Conservation (phyloP, 2,113 vertebrate genomes). For the Heteronetta atricapilla region DNA sequence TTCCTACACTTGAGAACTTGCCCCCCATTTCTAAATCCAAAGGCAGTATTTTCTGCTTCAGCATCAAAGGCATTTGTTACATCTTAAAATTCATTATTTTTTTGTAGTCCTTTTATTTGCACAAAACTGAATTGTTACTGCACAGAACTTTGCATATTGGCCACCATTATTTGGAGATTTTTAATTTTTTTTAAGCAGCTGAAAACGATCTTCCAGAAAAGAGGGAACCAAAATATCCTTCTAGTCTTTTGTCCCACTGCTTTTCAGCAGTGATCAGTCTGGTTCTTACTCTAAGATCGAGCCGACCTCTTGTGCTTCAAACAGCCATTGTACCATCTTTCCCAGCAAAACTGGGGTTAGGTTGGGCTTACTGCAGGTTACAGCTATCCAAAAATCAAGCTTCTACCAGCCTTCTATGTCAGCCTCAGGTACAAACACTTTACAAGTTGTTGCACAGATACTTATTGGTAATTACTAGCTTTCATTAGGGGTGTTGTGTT, state of each 20-base stretch:
- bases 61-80: background rate
- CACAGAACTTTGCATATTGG: background rate
- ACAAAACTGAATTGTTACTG: background rate
- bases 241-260: background rate
- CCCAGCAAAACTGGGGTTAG: background rate
- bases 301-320: accelerated
- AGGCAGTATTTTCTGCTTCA: conserved; percentile 12
- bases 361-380: background rate
- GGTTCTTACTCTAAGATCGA: background rate
- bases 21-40: background rate
- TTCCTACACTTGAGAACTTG: conserved; percentile 21
- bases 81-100: background rate
- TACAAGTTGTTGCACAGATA: no score
- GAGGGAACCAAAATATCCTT: background rate
- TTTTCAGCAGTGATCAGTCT: background rate
- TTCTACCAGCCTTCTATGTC: no score
- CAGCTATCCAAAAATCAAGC: background rate
- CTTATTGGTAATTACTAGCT: background rate
- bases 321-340: background rate
- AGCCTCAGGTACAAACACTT: background rate
- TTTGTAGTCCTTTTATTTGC: background rate
- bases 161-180: background rate
- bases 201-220: background rate
- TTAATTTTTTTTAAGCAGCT: background rate
- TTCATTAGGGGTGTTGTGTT: background rate